A percentile compares a stretch with the other conserved stretches of the same genome.
phyloP scores from a whole-genome alignment of 1,140 invertebrate genomes.

The Bombus sylvicola region DNA sequence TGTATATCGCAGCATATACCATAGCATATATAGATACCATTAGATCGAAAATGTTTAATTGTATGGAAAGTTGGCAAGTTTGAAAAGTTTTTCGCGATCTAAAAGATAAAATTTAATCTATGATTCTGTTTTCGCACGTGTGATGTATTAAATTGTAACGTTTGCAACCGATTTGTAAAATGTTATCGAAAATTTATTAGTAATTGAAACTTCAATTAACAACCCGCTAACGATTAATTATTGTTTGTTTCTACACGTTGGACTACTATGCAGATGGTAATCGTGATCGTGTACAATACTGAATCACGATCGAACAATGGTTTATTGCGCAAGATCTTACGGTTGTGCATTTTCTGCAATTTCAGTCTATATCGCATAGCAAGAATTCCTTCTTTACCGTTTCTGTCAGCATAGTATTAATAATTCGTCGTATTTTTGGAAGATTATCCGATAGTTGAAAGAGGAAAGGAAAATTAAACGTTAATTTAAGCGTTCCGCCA shows the following conservation, averaged over 20 bases:
- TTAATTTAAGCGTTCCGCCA: not conserved
- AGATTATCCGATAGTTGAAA: not conserved
- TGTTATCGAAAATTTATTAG: not conserved
- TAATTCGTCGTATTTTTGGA: not conserved
- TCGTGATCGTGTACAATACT: not conserved
- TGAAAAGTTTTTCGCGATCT: not conserved
- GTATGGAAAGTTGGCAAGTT: not conserved
- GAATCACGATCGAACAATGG: slow-evolving; percentile 13
- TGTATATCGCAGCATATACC: too few relatives aligned
- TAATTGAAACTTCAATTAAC: not conserved
- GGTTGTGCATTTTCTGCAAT: not conserved
- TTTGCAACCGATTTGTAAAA: not conserved
- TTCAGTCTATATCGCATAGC: not conserved
- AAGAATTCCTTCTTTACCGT: not conserved
- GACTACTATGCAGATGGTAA: not conserved
- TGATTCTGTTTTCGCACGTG: not conserved
- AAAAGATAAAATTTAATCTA: not conserved
- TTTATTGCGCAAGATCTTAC: not conserved
- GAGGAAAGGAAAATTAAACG: not conserved
- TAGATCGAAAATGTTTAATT: too few relatives aligned
- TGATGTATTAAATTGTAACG: not conserved
- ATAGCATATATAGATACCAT: too few relatives aligned
- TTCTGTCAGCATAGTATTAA: not conserved
- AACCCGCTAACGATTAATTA: not conserved
- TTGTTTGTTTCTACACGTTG: not conserved